phyloP scores from a whole-genome alignment of 2,797 vertebrate genomes.

The Ctenopoma multispine region DNA sequence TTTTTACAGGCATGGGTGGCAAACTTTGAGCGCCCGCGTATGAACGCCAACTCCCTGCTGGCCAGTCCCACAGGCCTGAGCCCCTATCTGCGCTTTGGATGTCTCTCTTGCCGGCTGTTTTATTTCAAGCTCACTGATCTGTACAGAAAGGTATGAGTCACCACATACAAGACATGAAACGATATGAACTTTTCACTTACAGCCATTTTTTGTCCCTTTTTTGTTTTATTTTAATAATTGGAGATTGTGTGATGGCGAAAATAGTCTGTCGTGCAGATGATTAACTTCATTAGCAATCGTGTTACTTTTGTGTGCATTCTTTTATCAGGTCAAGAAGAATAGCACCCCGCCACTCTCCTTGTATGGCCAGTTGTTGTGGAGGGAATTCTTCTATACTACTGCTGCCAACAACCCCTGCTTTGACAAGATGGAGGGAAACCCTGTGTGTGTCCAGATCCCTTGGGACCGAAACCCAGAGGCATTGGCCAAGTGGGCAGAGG shows the following conservation, averaged over 20 bases:
- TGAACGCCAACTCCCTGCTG: conserved; percentile 94
- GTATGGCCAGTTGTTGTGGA: conserved; percentile 94
- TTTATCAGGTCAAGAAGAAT: conserved; percentile 92
- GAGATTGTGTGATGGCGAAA: background rate
- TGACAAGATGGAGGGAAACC: conserved; percentile 98
- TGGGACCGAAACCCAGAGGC: conserved; percentile 96
- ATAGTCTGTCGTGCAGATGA: background rate
- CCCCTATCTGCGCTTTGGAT: conserved; percentile 95
- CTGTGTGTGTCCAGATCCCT: conserved; percentile 95
- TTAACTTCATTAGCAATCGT: background rate
- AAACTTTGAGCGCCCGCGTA: conserved; percentile 94
- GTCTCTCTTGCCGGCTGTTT: conserved; percentile 94
- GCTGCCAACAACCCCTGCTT: conserved; percentile 95
- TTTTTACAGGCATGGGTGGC: conserved; percentile 92
- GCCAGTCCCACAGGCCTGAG: conserved; percentile 95
- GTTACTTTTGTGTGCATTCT: background rate
- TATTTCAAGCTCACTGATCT: conserved; percentile 96
- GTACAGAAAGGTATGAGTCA: conserved; percentile 94
- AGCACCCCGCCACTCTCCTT: conserved; percentile 91
- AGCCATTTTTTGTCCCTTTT: background rate
- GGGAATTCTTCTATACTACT: conserved; percentile 96
- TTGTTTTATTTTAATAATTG: background rate
- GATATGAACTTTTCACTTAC: no score
- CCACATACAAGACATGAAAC: no score
- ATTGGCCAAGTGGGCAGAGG: conserved; percentile 96